These are phyloP conservation scores for Serrognathus titanus DNA, from an alignment of 2,888 invertebrate genomes.

Conservation along the genomic window DNA sequence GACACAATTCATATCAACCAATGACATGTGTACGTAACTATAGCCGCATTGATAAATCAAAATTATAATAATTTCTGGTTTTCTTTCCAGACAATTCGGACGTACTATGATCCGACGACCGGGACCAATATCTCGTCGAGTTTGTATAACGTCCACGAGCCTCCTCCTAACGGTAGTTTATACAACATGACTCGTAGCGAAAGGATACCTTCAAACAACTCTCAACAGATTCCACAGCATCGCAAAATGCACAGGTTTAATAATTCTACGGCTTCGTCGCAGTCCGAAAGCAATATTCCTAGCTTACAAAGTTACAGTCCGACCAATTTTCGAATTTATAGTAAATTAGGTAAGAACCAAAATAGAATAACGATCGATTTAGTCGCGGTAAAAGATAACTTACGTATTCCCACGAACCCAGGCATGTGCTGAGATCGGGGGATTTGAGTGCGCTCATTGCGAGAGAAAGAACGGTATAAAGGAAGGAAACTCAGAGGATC, in stretches of 20 bases:
- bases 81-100: conserved; percentile 48
- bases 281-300: conserved; percentile 49
- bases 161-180: conserved; percentile 32
- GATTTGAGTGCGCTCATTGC: no score
- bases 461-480: no score
- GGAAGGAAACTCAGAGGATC: no score
- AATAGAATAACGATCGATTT: no score
- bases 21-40: conserved; percentile 16
- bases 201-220: conserved; percentile 23
- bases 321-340: conserved; percentile 41
- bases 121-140: conserved; percentile 43
- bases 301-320: conserved; percentile 45
- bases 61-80: not conserved
- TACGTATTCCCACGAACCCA: no score
- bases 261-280: conserved; percentile 41
- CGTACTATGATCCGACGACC: conserved; percentile 52
- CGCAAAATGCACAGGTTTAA: conserved; percentile 32
- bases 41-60: not conserved
- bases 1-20: conserved; percentile 13
- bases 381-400: no score
- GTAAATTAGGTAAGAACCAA: conserved; percentile 36
- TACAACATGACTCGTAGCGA: conserved; percentile 40
- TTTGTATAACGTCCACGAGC: conserved; percentile 48
- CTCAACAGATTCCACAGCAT: conserved; percentile 4
- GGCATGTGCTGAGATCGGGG: no score